These are phyloP conservation scores for Sebastolobus altivelis DNA, from an alignment of 2,797 vertebrate species.

Conservation along the genomic window DNA sequence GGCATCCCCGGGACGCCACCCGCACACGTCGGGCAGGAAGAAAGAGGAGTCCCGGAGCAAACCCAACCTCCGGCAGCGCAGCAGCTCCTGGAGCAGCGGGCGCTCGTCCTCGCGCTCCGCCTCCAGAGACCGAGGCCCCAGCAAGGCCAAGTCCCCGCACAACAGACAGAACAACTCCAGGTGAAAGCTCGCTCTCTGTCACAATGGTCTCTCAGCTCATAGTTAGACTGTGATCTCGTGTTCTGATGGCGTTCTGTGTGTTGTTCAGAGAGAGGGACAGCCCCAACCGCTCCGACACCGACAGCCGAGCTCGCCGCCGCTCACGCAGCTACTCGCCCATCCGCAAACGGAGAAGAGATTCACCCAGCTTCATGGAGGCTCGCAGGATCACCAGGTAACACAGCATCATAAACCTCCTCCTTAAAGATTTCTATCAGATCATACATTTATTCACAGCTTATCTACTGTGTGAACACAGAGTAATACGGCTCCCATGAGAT, in stretches of 20 bases:
- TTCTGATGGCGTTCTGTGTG: slow-evolving; percentile 21
- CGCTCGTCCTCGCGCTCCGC: slow-evolving; percentile 89
- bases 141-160: slow-evolving; percentile 90
- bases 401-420: neutral
- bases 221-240: neutral
- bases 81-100: slow-evolving; percentile 93
- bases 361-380: slow-evolving; percentile 99
- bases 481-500: neutral
- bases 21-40: slow-evolving; percentile 86
- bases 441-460: neutral
- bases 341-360: slow-evolving; percentile 95
- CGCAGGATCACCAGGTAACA: slow-evolving; percentile 96
- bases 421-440: neutral
- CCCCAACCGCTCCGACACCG: slow-evolving; percentile 89
- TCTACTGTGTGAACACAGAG: neutral
- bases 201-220: neutral
- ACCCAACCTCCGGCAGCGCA: slow-evolving; percentile 85
- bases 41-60: slow-evolving; percentile 87
- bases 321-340: slow-evolving; percentile 98
- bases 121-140: slow-evolving; percentile 87
- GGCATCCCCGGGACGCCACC: slow-evolving; percentile 81
- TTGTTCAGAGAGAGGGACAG: slow-evolving; percentile 90
- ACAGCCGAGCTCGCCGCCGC: slow-evolving; percentile 91
- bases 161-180: slow-evolving; percentile 90
- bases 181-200: slow-evolving; percentile 68